These are phyloP conservation scores for Apeltes quadracus DNA, from an alignment of 2,113 vertebrate species.

Conservation along the genomic window DNA sequence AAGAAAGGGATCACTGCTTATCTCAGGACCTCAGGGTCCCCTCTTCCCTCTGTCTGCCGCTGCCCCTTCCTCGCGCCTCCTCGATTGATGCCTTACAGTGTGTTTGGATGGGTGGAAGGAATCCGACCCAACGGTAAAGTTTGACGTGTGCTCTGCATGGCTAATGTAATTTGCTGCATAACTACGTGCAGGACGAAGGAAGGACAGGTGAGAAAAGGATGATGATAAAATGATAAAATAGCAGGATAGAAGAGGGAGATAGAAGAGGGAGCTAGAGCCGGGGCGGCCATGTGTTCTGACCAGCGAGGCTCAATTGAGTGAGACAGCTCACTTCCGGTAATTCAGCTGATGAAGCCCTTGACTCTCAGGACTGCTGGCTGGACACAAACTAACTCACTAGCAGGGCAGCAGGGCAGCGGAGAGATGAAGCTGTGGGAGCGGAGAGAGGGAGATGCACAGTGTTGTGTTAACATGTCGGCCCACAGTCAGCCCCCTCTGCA, in stretches of 20 bases:
- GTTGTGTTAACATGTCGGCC: constrained; percentile 71
- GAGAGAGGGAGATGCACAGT: constrained; percentile 46
- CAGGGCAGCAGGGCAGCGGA: constrained; percentile 47
- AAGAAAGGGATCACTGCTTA: constrained; percentile 39
- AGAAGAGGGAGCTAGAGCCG: constrained; percentile 35
- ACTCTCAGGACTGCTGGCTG: constrained; percentile 73
- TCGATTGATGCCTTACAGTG: not conserved
- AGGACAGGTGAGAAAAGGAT: constrained; percentile 34
- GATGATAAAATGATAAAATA: constrained; percentile 58
- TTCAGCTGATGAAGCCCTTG: constrained; percentile 80
- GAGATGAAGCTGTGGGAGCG: constrained; percentile 54
- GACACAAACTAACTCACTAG: constrained; percentile 66
- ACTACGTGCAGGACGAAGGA: constrained; percentile 38
- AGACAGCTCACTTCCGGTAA: constrained; percentile 79
- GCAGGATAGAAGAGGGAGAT: constrained; percentile 37
- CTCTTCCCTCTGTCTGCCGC: constrained; percentile 5
- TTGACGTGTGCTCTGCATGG: constrained; percentile 18
- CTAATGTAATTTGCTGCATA: constrained; percentile 53
- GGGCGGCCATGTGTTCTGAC: constrained; percentile 34
- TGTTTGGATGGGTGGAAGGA: constrained; percentile 18
- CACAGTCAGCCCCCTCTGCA: constrained; percentile 42
- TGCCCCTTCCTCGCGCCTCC: not conserved
- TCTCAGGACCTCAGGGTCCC: constrained; percentile 53
- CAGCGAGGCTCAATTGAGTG: constrained; percentile 69
- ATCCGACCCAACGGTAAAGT: constrained; percentile 14